Evolutionary conservation across 2,113 vertebrate genomes (phyloP), one percentile per base, ranked within the genome.

Genomic region (Chaetodon trifascialis): DNA sequence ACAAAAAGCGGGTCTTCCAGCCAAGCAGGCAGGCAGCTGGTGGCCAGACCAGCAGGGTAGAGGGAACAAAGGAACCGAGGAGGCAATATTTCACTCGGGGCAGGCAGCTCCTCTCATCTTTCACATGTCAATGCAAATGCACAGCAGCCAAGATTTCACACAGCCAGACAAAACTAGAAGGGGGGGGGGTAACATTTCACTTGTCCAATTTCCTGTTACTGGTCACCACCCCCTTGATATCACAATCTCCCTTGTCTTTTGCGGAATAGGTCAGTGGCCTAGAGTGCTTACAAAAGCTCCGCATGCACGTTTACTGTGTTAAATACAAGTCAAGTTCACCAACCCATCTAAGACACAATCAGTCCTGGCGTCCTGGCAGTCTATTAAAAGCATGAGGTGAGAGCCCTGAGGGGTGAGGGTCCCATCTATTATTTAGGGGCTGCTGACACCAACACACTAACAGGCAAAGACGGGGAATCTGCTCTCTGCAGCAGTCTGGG

Each of bases 381-480:
- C 88, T 89, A 93, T 93, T 90, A 87, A 93, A 91, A 91, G 86
- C 81, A 73, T 1, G 79, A 89, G 82, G 88, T 80, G 84, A 82
- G 80, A 80, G 79, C 79, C 83, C 77, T 47, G 17, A 89, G 86
- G 90, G 90, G 76, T 86, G 87, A 91, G 89, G 88, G 87, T 88
- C 89, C 88, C 79, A 94, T 94, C 65, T 91, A 95, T 94, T 92
- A 94, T 94, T 93, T 83, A 95, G 83, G 64, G 80, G 72, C 87
- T 89, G 90, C 88, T 87, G 89, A 93, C 89, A 93, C 84, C 21
- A 66, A 82, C 88, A 76, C 66, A 81, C 59, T 56, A 84, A 84
- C 65, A 76, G 79, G 69, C 65, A 59, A 79, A 89, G 75, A 70
- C 74, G 64, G 1, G 1, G 64, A 63, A 56, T 51, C 58, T 73